phyloP scores from a whole-genome alignment of 2,113 vertebrate genomes.

The Amphiprion ocellaris region DNA sequence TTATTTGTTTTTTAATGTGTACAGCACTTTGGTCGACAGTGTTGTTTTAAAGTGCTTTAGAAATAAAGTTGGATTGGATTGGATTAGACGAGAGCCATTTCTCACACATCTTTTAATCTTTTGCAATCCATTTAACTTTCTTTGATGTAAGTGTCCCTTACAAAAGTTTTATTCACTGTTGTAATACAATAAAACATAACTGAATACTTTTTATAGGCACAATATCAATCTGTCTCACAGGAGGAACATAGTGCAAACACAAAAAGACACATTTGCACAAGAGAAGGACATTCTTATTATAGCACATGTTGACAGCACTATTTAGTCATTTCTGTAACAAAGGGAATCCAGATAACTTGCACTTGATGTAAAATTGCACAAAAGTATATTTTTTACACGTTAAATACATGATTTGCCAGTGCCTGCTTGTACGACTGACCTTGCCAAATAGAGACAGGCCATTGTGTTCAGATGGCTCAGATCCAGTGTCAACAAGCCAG shows the following conservation, averaged over 20 bases:
- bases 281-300: background rate
- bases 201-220: background rate
- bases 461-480: slow-evolving; percentile 74
- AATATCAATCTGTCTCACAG: no score
- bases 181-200: background rate
- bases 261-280: background rate
- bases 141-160: no score
- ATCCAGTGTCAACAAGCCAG: slow-evolving; percentile 89
- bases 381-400: no score
- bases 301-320: background rate
- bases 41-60: no score
- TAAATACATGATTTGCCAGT: background rate
- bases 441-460: slow-evolving; percentile 91
- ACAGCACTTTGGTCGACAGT: no score
- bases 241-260: background rate
- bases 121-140: background rate
- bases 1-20: no score
- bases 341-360: background rate
- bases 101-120: background rate
- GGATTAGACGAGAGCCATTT: no score
- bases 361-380: no score
- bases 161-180: background rate
- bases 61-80: no score
- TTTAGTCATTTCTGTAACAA: background rate
- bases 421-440: slow-evolving; percentile 79